Evolutionary conservation across 2,113 vertebrate species (phyloP).

Genomic region (Microtus richardsoni): DNA sequence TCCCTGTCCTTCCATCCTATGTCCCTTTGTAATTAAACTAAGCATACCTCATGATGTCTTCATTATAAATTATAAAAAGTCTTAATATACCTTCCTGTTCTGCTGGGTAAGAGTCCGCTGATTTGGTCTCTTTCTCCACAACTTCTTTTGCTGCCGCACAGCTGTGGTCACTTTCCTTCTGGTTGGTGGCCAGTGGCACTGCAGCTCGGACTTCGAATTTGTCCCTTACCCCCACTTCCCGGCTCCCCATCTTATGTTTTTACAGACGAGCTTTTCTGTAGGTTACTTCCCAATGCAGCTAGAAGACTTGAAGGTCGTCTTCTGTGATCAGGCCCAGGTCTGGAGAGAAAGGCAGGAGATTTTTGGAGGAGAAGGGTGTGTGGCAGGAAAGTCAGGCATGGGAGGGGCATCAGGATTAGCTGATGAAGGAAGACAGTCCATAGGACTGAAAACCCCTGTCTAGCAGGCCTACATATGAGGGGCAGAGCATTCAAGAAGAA

Average conservation of each 20-base stretch:
- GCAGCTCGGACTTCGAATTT: background rate
- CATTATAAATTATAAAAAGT: background rate
- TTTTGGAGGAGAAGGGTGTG: background rate
- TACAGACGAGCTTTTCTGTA: background rate
- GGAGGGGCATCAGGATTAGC: background rate
- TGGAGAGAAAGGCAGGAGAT: background rate
- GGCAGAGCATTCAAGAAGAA: background rate
- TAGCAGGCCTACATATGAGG: background rate
- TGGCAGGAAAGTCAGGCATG: background rate
- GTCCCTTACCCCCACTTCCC: background rate
- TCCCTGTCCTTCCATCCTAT: background rate
- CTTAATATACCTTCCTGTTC: background rate
- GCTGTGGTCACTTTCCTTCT: background rate
- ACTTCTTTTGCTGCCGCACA: background rate
- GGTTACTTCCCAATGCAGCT: background rate
- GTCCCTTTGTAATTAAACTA: background rate
- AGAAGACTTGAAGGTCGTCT: background rate
- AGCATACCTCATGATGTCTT: background rate
- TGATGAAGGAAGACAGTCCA: background rate
- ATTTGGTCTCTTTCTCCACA: background rate
- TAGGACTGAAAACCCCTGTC: background rate
- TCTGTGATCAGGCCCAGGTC: background rate
- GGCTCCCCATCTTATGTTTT: no score
- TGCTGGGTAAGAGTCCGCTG: background rate
- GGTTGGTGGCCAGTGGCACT: background rate